Base-by-base conservation (phyloP, 2,113 vertebrate genomes). In the Origma solitaria region DNA sequence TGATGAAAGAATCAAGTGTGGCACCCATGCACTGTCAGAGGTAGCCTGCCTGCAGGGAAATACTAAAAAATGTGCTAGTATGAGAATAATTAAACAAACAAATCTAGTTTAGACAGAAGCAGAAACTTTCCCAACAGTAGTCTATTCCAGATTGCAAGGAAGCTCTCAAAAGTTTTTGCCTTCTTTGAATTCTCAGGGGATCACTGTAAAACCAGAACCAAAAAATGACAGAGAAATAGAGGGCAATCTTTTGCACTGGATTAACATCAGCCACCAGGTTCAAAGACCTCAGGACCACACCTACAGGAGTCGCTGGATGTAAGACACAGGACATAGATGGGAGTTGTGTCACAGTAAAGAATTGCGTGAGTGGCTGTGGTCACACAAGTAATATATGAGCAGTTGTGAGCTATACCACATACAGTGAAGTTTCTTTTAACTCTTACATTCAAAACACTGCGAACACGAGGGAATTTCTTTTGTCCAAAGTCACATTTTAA, bases 121-220 rank as follows among this genome's bases (percentile, higher is more conserved):
- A 94, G n/a, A 69, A 87, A 82, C 20, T 61, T 82, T 51, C 37
- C 33, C 37, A 75, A 40, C 33, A 33, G 31, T 60, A 44, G 84
- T 54, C 27, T 71, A 23, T 38, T 85, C 57, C 71, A 92, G 78
- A 90, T 18, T n/a, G 75, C 56, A 91, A 47, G 54, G 73, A 92
- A 83, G 35, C 5, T 7, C 81, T 83, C 21, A 35, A 58, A 25
- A 64, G 51, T 28, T 90, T 64, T 77, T 1, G 2, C 47, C 14
- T n/a, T n/a, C 69, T 94, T 79, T 76, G 75, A 68, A 49, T 90
- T 90, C 53, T 77, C 38, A 22, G 38, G 24, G 33, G 38, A 73
- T 23, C 33, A 21, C 4, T n/a, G 42, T 54, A 90, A 88, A 86
- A 83, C 66, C 50, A 73, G 38, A 56, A 51, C 14, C 38, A 88